A percentile compares a stretch with the other conserved stretches of the same genome.
Evolutionary conservation across 2,888 invertebrate genomes (phyloP).

Genomic region (Mythimna vitellina): DNA sequence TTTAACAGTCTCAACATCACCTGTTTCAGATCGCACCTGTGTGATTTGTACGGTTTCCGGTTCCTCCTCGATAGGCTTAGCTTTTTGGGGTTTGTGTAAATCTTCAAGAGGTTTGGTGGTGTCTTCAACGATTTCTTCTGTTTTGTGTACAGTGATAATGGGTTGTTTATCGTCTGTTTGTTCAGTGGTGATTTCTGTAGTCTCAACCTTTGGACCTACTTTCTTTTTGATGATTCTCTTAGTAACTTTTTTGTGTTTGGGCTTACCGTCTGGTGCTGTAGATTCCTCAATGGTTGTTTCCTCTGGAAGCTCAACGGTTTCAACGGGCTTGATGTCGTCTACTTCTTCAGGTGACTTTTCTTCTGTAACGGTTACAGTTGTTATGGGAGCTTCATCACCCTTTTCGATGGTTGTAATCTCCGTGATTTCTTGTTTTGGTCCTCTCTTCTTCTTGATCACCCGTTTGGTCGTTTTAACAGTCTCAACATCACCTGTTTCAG

Average conservation of each 20-base stretch:
- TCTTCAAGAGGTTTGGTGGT: conserved; percentile 58
- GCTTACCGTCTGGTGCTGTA: conserved; percentile 47
- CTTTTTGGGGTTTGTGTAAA: conserved; percentile 38
- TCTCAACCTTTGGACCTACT: conserved; percentile 65
- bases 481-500: conserved; percentile 61
- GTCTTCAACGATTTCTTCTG: conserved; percentile 72
- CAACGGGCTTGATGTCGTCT: conserved; percentile 5
- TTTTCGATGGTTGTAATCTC: conserved; percentile 65
- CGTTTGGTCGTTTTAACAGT: conserved; percentile 66
- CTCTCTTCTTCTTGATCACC: conserved; percentile 76
- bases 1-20: conserved; percentile 33
- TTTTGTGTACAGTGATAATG: conserved; percentile 68
- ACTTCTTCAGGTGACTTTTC: conserved; percentile 6
- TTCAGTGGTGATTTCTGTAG: conserved; percentile 45
- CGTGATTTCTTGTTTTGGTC: conserved; percentile 76
- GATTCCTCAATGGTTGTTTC: conserved; percentile 29
- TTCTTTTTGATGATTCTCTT: conserved; percentile 67
- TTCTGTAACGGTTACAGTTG: conserved; percentile 19
- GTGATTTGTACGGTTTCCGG: conserved; percentile 60
- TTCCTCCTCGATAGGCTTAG: conserved; percentile 52
- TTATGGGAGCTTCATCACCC: conserved; percentile 66
- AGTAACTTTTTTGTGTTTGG: conserved; percentile 47
- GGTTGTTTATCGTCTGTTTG: conserved; percentile 52
- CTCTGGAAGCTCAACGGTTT: conserved; percentile 44
- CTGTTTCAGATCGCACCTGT: conserved; percentile 56